phyloP scores from a whole-genome alignment of 2,113 vertebrate genomes.

The Rhabdomys dilectus region DNA sequence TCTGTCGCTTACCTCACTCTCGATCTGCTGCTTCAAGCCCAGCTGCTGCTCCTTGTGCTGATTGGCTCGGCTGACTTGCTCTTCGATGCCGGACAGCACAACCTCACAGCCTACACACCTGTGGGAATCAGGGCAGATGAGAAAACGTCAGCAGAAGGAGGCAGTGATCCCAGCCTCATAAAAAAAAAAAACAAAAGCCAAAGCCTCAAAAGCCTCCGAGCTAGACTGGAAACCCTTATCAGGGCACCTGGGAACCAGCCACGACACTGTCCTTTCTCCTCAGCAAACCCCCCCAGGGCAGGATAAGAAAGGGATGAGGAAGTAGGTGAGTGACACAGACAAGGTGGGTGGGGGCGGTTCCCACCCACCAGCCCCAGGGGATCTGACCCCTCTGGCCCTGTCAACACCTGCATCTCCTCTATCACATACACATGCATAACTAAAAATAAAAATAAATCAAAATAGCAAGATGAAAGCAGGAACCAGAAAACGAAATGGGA shows the following conservation, averaged over 20 bases:
- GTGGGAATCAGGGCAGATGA: background rate
- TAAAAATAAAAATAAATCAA: background rate
- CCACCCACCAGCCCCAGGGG: background rate
- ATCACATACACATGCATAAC: background rate
- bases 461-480: background rate
- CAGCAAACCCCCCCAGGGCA: background rate
- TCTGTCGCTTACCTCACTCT: conserved; percentile 92
- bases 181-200: background rate
- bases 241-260: background rate
- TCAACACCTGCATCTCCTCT: background rate
- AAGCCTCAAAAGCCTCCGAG: background rate
- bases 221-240: background rate
- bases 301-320: background rate
- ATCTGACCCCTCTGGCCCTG: background rate
- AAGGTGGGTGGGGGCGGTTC: background rate
- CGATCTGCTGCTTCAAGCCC: conserved; percentile 97
- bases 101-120: conserved; percentile 98
- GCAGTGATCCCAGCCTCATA: background rate
- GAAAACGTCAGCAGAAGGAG: background rate
- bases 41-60: conserved; percentile 97
- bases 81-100: conserved; percentile 96
- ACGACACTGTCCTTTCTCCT: background rate
- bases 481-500: fast-evolving
- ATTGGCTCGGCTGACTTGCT: conserved; percentile 97
- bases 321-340: background rate